phyloP scores from a whole-genome alignment of 2,113 vertebrate species.

The Todiramphus chloris region DNA sequence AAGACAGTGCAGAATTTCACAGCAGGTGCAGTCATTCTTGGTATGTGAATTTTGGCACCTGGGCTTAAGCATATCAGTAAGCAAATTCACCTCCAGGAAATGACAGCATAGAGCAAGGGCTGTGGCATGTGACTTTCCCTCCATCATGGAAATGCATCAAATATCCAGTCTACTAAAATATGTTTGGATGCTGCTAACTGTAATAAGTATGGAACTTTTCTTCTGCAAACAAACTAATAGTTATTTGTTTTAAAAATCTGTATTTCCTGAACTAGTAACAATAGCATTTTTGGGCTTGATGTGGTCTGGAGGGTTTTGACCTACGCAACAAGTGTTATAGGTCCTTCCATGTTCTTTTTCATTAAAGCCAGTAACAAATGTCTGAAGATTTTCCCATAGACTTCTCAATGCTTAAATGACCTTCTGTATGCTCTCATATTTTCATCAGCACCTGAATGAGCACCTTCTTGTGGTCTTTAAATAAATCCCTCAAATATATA shows the following conservation, averaged over 20 bases:
- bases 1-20: background rate
- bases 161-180: background rate
- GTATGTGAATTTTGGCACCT: background rate
- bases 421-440: background rate
- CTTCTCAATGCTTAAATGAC: background rate
- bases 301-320: background rate
- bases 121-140: background rate
- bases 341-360: background rate
- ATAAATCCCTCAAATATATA: background rate
- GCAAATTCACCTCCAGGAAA: background rate
- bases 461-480: background rate
- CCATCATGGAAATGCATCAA: background rate
- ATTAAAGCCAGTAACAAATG: background rate
- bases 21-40: background rate
- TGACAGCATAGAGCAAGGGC: accelerated
- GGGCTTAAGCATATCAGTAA: background rate
- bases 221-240: background rate
- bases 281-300: background rate
- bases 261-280: background rate
- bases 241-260: background rate
- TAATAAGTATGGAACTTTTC: accelerated
- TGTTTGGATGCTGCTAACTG: background rate
- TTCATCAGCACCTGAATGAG: background rate
- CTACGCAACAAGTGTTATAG: background rate
- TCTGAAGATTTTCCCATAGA: background rate